A percentile compares a stretch with the other conserved stretches of the same genome.
These are phyloP conservation scores for Gymnopithys bicolor DNA, from an alignment of 2,797 vertebrate genomes.

Conservation along the genomic window DNA sequence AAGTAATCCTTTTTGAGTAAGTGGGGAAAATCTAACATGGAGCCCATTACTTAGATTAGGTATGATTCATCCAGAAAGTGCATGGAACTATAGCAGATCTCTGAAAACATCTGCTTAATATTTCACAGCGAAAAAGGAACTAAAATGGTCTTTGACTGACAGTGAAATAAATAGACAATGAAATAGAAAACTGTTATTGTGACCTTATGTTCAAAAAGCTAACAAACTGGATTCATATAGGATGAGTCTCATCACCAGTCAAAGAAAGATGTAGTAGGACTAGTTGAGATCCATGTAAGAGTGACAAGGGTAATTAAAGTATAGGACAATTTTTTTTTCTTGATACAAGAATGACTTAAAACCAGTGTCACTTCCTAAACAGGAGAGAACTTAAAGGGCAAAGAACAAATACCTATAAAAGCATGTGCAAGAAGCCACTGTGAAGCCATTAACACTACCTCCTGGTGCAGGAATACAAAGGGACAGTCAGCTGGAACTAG, in stretches of 20 bases:
- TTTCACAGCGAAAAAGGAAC: background rate
- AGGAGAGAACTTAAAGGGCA: background rate
- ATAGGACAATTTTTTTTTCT: background rate
- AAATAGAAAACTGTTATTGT: background rate
- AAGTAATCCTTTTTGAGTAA: background rate
- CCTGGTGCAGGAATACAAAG: background rate
- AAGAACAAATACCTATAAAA: background rate
- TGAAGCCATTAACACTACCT: background rate
- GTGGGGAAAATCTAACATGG: background rate
- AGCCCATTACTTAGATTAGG: background rate
- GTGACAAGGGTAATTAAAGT: background rate
- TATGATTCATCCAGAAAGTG: background rate
- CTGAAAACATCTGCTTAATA: background rate
- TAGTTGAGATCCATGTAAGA: background rate
- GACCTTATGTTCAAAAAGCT: background rate
- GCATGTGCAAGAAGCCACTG: background rate
- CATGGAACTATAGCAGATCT: background rate
- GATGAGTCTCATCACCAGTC: background rate
- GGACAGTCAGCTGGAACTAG: background rate
- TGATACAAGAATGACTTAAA: background rate
- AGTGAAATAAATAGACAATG: background rate
- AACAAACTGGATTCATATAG: background rate
- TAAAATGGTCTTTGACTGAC: background rate
- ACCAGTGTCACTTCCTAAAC: background rate
- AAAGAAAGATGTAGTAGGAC: background rate